phyloP scores from a whole-genome alignment of 2,797 vertebrate genomes.

The Rhincodon typus region DNA sequence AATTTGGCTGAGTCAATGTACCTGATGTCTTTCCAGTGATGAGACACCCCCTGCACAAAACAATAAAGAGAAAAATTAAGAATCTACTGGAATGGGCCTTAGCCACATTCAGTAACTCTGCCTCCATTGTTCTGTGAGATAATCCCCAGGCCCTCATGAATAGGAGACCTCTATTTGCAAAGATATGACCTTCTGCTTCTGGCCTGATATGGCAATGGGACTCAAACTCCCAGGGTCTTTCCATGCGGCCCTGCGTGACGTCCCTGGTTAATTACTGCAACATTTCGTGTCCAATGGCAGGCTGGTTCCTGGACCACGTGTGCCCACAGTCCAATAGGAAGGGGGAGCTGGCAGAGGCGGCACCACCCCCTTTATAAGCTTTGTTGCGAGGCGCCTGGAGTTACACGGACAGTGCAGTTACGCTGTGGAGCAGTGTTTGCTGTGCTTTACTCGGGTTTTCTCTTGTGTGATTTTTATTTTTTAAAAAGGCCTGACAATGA shows the following conservation, averaged over 20 bases:
- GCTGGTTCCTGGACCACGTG: background rate
- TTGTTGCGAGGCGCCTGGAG: background rate
- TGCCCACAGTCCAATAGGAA: background rate
- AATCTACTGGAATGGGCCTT: too few species aligned
- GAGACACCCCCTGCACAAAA: too few species aligned
- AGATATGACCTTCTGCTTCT: too few species aligned
- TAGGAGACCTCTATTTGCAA: too few species aligned
- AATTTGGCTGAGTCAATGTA: too few species aligned
- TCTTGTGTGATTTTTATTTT: too few species aligned
- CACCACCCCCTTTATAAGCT: background rate
- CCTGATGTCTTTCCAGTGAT: too few species aligned
- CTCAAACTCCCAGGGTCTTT: background rate
- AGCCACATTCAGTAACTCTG: too few species aligned
- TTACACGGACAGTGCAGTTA: background rate
- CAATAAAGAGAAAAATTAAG: too few species aligned
- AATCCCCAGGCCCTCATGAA: too few species aligned
- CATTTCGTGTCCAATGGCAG: background rate
- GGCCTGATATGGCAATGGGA: background rate
- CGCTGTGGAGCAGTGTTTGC: background rate
- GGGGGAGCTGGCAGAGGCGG: background rate
- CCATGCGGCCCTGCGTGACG: background rate
- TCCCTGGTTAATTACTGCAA: slow-evolving; percentile 9
- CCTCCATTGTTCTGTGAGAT: too few species aligned
- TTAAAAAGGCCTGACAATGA: background rate
- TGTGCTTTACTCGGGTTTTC: too few species aligned